Base-by-base conservation (phyloP, 1,140 invertebrate genomes). In the Drosophila suzukii region DNA sequence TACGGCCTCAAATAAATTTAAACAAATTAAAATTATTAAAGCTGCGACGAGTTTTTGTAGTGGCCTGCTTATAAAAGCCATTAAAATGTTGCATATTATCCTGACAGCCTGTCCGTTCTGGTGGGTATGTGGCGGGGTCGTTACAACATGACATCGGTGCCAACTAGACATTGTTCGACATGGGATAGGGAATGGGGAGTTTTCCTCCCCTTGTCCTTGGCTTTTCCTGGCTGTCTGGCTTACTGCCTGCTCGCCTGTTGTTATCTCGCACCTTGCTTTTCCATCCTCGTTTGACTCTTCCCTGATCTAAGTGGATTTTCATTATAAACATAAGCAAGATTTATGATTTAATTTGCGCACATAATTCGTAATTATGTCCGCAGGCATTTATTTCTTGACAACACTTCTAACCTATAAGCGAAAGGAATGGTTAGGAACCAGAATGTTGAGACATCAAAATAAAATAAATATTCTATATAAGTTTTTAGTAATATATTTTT, bases 291-390 rank as follows among this genome's bases (percentile, higher is more conserved):
- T 17, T 41, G 43, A 27, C 30, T 47, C 24, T 39, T 60, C 54
- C 30, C 47, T 68, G 30, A 24, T 34, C 67, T 82, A 80, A 82
- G 73, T 82, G 62, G 78, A 73, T 82, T 82, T 80, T 73, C 53
- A 81, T 82, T 81, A 77, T 63, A 82, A 62, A 68, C 66, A 65
- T 58, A 66, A 54, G 50, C 67, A 65, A 68, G 78, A 82, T 82
- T 82, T 82, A 82, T 81, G 73, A 82, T 82, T 77, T 73, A 77
- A 82, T 77, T 82, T 74, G 73, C 30, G 30, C n/a, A 12, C 49
- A 32, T 51, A 51, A 51, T 34, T 32, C 15, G 27, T 51, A 15
- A 51, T 51, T 34, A 34, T 51, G 20, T 51, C 49, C n/a, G 30
- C 27, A 34, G 15, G 49, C 43, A 68, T 68, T 73, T 63, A 39